phyloP scores from a whole-genome alignment of 2,888 invertebrate genomes.

The Ennomos quercinarius region DNA sequence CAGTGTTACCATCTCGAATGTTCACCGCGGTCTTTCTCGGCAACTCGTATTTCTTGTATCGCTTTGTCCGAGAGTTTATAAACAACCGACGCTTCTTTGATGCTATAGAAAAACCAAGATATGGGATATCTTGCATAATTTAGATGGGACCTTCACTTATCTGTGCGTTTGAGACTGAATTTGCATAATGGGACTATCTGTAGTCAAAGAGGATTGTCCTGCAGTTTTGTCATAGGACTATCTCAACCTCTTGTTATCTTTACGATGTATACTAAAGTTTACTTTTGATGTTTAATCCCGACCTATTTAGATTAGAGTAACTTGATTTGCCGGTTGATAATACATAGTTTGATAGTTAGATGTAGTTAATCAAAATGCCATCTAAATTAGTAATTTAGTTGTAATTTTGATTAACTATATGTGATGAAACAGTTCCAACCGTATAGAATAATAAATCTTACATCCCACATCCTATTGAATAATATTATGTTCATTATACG shows the following conservation, averaged over 20 bases:
- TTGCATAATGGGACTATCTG: constrained; percentile 78
- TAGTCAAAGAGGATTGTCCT: constrained; percentile 69
- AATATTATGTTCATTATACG: constrained; percentile 35
- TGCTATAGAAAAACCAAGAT: constrained; percentile 42
- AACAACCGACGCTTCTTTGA: background rate
- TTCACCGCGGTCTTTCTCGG: constrained; percentile 53
- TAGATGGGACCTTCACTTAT: constrained; percentile 76
- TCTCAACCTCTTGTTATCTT: constrained; percentile 62
- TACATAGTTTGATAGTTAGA: too few species aligned
- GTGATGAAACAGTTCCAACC: constrained; percentile 5
- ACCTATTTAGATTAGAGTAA: constrained; percentile 1
- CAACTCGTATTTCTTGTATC: constrained; percentile 26
- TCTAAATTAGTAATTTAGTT: too few species aligned
- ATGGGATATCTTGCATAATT: constrained; percentile 46
- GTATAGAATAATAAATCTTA: constrained; percentile 22
- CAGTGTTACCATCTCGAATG: constrained; percentile 61
- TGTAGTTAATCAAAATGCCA: too few species aligned
- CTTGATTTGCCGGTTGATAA: background rate
- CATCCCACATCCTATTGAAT: constrained; percentile 18
- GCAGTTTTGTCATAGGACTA: constrained; percentile 78
- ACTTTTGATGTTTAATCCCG: constrained; percentile 26
- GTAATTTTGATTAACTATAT: too few species aligned
- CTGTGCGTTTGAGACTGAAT: constrained; percentile 70
- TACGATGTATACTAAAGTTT: constrained; percentile 46
- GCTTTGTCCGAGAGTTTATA: background rate